Evolutionary conservation across 2,113 vertebrate species (phyloP).

Genomic region (Nothoprocta pentlandii): DNA sequence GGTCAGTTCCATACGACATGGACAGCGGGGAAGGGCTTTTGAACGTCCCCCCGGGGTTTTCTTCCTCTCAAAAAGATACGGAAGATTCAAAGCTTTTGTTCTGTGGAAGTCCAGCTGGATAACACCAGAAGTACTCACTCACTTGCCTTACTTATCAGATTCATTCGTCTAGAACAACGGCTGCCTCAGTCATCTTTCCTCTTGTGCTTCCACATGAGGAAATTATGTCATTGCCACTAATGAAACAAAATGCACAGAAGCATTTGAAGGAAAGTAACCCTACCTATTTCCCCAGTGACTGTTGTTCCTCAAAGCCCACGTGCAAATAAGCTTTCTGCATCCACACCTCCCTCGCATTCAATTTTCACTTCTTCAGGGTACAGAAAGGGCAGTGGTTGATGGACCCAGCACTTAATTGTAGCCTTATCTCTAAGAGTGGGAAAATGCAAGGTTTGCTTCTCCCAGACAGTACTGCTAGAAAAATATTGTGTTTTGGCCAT

Average conservation of each 20-base stretch:
- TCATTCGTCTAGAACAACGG: neutral
- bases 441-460: neutral
- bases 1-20: neutral
- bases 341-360: fast-evolving
- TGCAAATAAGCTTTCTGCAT: neutral
- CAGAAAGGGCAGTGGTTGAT: neutral
- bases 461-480: neutral
- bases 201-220: neutral
- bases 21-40: neutral
- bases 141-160: neutral
- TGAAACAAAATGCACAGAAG: neutral
- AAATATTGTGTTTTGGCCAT: fast-evolving
- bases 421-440: neutral
- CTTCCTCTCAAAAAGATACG: neutral
- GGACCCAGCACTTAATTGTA: neutral
- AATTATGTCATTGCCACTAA: neutral
- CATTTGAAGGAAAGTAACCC: neutral
- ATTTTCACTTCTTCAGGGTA: neutral
- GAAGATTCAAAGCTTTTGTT: neutral
- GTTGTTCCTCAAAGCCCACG: neutral
- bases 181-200: neutral
- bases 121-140: neutral
- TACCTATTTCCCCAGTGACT: neutral
- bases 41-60: neutral
- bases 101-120: neutral